A percentile compares a stretch with the other conserved stretches of the same genome.
These are phyloP conservation scores for Nebria brevicollis DNA, from an alignment of 2,888 invertebrate species.

Conservation along the genomic window DNA sequence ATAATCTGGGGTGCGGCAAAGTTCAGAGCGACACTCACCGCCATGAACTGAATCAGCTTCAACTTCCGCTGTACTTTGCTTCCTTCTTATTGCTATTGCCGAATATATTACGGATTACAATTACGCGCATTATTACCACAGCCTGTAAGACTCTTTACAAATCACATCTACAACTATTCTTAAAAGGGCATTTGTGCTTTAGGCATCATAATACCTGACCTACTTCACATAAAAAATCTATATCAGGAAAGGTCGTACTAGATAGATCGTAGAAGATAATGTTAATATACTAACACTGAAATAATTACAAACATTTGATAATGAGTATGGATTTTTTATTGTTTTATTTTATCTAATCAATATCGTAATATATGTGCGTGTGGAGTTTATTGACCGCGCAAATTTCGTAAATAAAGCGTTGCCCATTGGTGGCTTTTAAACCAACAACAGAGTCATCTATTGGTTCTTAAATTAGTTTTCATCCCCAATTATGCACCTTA, in stretches of 20 bases:
- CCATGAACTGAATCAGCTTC: constrained; percentile 30
- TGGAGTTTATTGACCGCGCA: neutral
- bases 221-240: neutral
- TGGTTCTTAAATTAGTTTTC: neutral
- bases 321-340: too few relatives aligned
- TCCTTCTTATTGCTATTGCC: constrained; percentile 12
- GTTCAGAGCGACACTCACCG: constrained; percentile 37
- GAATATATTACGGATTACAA: neutral
- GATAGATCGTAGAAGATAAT: neutral
- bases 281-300: too few relatives aligned
- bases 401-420: neutral
- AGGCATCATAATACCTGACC: neutral
- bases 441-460: neutral
- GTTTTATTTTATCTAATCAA: neutral
- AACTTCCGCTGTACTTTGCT: constrained; percentile 17
- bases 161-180: too few relatives aligned
- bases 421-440: neutral
- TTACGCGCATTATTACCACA: neutral
- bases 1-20: constrained; percentile 42
- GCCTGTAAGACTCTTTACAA: too few relatives aligned
- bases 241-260: too few relatives aligned
- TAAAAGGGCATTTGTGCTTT: too few relatives aligned
- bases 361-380: neutral
- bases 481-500: neutral
- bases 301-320: too few relatives aligned